Conservation (phyloP, 2,113 vertebrate genomes). For the Corvus cornix region DNA sequence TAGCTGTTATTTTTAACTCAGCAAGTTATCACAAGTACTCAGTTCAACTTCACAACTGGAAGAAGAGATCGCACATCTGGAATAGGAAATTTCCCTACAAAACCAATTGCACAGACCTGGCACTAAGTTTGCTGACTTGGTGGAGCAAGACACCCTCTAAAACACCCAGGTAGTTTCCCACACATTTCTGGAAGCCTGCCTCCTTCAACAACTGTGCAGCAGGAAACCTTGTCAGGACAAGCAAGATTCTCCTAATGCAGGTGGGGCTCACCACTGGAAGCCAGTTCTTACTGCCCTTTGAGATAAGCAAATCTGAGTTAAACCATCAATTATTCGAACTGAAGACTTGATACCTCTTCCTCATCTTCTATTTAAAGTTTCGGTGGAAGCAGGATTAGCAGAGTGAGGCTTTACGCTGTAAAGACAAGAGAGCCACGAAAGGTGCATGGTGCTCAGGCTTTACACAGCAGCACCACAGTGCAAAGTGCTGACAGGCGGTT, state of each 20-base stretch:
- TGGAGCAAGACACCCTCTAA: not conserved
- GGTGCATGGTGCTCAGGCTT: rapidly evolving
- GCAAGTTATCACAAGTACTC: not conserved
- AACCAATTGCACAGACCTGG: not conserved
- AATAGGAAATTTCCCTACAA: not conserved
- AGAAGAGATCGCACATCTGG: not conserved
- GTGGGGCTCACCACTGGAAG: not conserved
- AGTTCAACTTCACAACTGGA: not conserved
- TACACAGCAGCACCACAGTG: rapidly evolving
- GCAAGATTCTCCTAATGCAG: rapidly evolving
- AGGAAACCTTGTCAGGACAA: not conserved
- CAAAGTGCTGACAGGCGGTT: rapidly evolving
- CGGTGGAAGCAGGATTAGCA: not conserved
- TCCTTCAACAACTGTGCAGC: not conserved
- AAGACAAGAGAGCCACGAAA: not conserved
- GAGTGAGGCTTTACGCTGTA: not conserved
- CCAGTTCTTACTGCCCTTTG: not conserved
- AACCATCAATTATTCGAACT: not conserved
- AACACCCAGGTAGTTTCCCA: not conserved
- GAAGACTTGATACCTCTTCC: not conserved
- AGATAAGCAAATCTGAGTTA: not conserved
- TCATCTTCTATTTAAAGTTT: constrained; percentile 7
- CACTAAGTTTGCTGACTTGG: not conserved
- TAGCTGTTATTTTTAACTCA: not conserved
- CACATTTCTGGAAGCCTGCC: not conserved